phyloP scores from a whole-genome alignment of 2,888 invertebrate species.

The Bedellia somnulentella region DNA sequence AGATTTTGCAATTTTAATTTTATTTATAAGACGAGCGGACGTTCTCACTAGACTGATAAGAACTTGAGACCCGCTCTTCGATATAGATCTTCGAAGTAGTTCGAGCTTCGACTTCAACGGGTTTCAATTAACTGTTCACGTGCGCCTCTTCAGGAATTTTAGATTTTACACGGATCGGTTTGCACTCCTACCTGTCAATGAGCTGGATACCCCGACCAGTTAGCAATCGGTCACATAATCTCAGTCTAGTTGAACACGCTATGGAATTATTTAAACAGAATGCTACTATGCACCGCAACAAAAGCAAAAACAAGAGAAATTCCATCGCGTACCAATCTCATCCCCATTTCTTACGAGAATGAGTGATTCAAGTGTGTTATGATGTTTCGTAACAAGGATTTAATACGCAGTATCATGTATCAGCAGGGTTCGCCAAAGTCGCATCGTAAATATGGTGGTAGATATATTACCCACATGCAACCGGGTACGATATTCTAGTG shows the following conservation, averaged over 20 bases:
- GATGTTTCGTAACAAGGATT: slow-evolving; percentile 28
- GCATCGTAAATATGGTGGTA: slow-evolving; percentile 49
- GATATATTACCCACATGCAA: slow-evolving; percentile 37
- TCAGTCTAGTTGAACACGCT: no score
- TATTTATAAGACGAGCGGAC: slow-evolving; percentile 49
- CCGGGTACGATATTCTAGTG: no score
- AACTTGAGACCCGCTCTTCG: slow-evolving; percentile 42
- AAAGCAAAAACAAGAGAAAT: no score
- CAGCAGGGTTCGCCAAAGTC: slow-evolving; percentile 33
- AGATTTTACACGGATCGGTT: slow-evolving; percentile 50
- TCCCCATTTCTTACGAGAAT: slow-evolving; percentile 29
- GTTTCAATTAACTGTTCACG: slow-evolving; percentile 57
- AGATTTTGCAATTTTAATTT: slow-evolving; percentile 61
- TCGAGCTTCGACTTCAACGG: slow-evolving; percentile 31
- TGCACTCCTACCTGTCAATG: slow-evolving; percentile 18
- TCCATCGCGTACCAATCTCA: slow-evolving; percentile 41
- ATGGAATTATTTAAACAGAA: no score
- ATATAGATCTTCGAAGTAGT: slow-evolving; percentile 48
- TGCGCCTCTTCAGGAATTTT: slow-evolving; percentile 50
- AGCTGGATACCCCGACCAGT: no score
- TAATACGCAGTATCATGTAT: slow-evolving; percentile 36
- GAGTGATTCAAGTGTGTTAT: slow-evolving; percentile 37
- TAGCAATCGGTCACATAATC: no score
- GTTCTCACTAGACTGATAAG: slow-evolving; percentile 56
- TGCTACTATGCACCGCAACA: no score